These are phyloP conservation scores for Chirona hameri DNA, from an alignment of 2,888 invertebrate species.

Conservation along the genomic window DNA sequence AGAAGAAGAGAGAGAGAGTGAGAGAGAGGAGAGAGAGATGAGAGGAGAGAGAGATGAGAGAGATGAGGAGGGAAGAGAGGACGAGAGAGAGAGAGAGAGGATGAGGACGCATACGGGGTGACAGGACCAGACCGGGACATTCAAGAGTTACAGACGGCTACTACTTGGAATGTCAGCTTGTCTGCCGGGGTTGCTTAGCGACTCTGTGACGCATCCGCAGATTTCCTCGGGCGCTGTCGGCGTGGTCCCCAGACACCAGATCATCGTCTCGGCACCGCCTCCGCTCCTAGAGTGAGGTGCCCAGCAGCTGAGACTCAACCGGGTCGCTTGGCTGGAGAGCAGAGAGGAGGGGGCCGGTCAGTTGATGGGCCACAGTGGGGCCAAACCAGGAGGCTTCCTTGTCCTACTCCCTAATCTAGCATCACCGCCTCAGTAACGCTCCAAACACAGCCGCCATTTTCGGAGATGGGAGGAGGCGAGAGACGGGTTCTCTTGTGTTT, in stretches of 20 bases:
- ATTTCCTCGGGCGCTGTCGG: slow-evolving; percentile 96
- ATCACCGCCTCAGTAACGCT: no score
- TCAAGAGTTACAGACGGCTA: slow-evolving; percentile 6
- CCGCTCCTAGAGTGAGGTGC: slow-evolving; percentile 72
- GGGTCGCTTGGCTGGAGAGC: slow-evolving; percentile 73
- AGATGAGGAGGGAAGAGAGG: not conserved
- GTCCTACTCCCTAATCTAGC: no score
- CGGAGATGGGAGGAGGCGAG: no score
- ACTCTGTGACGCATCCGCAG: slow-evolving; percentile 83
- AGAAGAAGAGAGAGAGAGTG: no score
- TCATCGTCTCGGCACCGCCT: slow-evolving; percentile 89
- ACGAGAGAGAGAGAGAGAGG: not conserved
- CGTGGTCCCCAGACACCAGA: slow-evolving; percentile 98
- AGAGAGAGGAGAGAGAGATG: no score
- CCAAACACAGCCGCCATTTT: no score
- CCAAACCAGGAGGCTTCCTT: no score
- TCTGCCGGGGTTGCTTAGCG: slow-evolving; percentile 69
- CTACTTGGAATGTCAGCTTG: slow-evolving; percentile 74
- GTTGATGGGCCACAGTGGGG: no score
- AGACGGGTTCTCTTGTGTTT: no score
- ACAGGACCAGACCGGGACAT: no score
- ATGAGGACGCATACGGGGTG: not conserved
- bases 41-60: not conserved
- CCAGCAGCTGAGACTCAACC: slow-evolving; percentile 85
- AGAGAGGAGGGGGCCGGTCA: not conserved